A percentile compares a stretch with the other conserved stretches of the same genome.
Evolutionary conservation across 2,113 vertebrate species (phyloP).

Genomic region (Porphyrio hochstetteri): DNA sequence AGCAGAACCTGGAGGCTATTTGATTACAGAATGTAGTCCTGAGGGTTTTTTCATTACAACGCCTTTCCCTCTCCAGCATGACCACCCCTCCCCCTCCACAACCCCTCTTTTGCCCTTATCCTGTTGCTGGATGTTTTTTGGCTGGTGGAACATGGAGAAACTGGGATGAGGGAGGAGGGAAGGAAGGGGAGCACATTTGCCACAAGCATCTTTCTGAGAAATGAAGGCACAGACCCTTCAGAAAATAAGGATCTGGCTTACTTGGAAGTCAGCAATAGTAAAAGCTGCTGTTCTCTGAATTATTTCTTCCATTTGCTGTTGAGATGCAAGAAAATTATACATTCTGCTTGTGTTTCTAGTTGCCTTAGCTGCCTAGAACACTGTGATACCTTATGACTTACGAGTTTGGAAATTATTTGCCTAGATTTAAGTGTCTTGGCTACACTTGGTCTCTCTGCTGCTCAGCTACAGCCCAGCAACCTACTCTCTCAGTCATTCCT

Average conservation of each 20-base stretch:
- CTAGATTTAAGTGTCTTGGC: not conserved
- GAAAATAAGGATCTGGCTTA: not conserved
- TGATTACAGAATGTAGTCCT: not conserved
- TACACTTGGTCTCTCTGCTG: not conserved
- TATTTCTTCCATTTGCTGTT: not conserved
- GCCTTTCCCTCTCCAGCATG: not conserved
- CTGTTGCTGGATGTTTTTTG: constrained; percentile 19
- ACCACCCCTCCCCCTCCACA: too few relatives aligned
- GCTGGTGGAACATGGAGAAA: not conserved
- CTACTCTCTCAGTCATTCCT: not conserved
- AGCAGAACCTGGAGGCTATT: constrained; percentile 48
- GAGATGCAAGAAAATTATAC: not conserved
- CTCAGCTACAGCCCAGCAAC: constrained; percentile 46
- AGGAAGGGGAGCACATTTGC: not conserved
- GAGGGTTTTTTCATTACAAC: not conserved
- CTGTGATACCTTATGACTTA: not conserved
- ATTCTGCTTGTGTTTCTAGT: not conserved
- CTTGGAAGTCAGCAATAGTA: not conserved
- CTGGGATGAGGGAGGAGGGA: not conserved
- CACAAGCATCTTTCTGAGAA: not conserved
- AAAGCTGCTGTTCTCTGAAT: not conserved
- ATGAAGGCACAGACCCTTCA: not conserved
- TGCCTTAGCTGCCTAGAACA: not conserved
- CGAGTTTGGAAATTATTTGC: constrained; percentile 1
- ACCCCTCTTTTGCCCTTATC: not conserved